phyloP scores from a whole-genome alignment of 1,140 invertebrate genomes.

The Bactericera cockerelli region DNA sequence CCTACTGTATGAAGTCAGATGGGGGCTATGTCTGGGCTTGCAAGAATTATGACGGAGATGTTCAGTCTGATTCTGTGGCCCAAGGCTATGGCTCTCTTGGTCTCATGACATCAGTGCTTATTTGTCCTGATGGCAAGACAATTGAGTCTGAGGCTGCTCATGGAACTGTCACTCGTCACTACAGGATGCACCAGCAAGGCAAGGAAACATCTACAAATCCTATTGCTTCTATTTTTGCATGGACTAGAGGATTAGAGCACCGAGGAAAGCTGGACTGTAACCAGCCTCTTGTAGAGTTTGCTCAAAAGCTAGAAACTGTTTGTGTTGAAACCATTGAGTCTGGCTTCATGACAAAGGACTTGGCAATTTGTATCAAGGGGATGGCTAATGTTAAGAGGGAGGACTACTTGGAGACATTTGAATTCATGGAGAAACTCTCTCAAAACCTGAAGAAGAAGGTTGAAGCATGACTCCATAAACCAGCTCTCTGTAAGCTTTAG shows the following conservation, averaged over 20 bases:
- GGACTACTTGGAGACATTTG: constrained; percentile 95
- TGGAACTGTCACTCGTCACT: constrained; percentile 93
- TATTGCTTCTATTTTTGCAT: constrained; percentile 97
- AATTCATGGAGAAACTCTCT: constrained; percentile 90
- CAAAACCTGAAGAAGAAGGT: constrained; percentile 51
- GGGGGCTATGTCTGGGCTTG: constrained; percentile 99
- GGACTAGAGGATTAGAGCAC: constrained; percentile 83
- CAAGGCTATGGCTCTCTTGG: constrained; percentile 87
- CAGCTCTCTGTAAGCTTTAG: no score
- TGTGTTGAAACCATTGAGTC: constrained; percentile 89
- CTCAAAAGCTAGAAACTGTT: constrained; percentile 68
- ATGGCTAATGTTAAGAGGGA: constrained; percentile 59
- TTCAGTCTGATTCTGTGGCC: constrained; percentile 93
- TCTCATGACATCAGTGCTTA: constrained; percentile 87
- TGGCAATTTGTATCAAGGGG: constrained; percentile 95
- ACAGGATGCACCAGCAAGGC: constrained; percentile 81
- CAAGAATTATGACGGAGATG: constrained; percentile 99
- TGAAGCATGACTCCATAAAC: not conserved
- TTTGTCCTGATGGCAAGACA: constrained; percentile 92
- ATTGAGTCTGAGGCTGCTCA: constrained; percentile 96
- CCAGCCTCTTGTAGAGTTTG: constrained; percentile 52
- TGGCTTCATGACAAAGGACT: constrained; percentile 96
- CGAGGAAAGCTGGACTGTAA: constrained; percentile 89
- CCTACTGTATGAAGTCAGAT: constrained; percentile 93
- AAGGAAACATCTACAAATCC: constrained; percentile 97